phyloP scores from a whole-genome alignment of 2,113 vertebrate genomes.

The Gila orcuttii region DNA sequence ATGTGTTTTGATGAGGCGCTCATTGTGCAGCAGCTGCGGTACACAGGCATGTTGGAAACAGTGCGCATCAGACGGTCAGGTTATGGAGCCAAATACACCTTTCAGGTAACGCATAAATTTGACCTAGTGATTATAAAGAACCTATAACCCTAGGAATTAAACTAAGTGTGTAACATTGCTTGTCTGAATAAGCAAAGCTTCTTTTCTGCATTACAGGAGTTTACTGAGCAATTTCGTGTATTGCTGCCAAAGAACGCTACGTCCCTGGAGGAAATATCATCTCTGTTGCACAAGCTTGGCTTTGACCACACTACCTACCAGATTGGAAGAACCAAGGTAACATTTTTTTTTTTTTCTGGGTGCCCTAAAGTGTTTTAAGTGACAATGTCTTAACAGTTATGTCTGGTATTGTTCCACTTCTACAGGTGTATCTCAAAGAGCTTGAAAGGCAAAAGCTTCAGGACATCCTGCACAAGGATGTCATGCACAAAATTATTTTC shows the following conservation, averaged over 20 bases:
- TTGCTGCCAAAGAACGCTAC: slow-evolving; percentile 84
- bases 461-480: slow-evolving; percentile 91
- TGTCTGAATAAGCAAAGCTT: not conserved
- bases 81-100: slow-evolving; percentile 95
- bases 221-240: slow-evolving; percentile 91
- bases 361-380: not conserved
- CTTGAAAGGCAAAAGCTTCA: slow-evolving; percentile 87
- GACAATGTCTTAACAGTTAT: not conserved
- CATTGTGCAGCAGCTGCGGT: slow-evolving; percentile 93
- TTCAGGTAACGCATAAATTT: slow-evolving; percentile 82
- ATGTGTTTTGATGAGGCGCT: slow-evolving; percentile 90
- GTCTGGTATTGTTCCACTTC: not conserved
- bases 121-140: not conserved
- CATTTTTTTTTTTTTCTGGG: not conserved
- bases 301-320: slow-evolving; percentile 87
- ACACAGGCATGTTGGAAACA: slow-evolving; percentile 98
- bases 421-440: slow-evolving; percentile 96
- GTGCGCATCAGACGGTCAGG: slow-evolving; percentile 95
- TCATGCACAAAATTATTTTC: slow-evolving; percentile 90
- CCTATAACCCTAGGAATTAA: too few species aligned
- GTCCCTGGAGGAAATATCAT: slow-evolving; percentile 81
- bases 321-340: slow-evolving; percentile 95
- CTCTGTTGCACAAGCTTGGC: slow-evolving; percentile 81
- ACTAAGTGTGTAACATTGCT: not conserved
- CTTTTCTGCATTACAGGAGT: slow-evolving; percentile 78